Conservation (phyloP, 2,888 invertebrate genomes). For the Arge pagana region DNA sequence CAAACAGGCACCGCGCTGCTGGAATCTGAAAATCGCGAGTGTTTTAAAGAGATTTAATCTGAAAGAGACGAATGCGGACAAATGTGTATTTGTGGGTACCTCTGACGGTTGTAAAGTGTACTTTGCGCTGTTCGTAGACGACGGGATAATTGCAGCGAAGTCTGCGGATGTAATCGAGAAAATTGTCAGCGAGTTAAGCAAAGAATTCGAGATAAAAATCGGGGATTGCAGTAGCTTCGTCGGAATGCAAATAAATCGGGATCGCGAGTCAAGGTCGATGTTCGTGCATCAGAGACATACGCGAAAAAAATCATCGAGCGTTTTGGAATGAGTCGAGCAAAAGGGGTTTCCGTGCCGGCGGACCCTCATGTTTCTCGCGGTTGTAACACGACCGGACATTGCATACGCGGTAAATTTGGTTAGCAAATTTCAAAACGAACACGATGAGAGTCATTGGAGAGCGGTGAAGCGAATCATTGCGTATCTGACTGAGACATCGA, state of each 20-base stretch:
- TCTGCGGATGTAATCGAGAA: constrained; percentile 22
- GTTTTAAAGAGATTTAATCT: constrained; percentile 1
- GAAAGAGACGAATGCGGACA: constrained; percentile 13
- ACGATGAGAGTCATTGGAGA: constrained; percentile 28
- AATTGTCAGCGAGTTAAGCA: constrained; percentile 21
- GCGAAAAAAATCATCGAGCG: background rate
- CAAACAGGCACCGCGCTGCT: constrained; percentile 6
- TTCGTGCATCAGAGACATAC: too few relatives aligned
- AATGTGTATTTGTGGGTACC: constrained; percentile 20
- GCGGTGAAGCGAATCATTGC: constrained; percentile 21
- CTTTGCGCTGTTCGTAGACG: constrained; percentile 29
- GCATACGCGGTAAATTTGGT: constrained; percentile 29
- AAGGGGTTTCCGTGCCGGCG: background rate
- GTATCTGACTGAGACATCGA: background rate
- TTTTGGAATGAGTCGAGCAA: background rate
- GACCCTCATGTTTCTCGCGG: constrained; percentile 23
- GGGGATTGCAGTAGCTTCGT: constrained; percentile 27
- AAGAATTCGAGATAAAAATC: constrained; percentile 28
- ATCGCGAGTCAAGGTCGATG: too few relatives aligned
- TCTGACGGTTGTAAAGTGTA: constrained; percentile 14
- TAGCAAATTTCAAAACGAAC: constrained; percentile 26
- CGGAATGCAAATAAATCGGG: constrained; percentile 19
- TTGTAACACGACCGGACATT: constrained; percentile 31
- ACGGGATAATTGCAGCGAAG: constrained; percentile 22
- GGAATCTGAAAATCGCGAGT: background rate